Base-by-base conservation (phyloP, 2,113 vertebrate genomes). In the Psammodynastes pulverulentus region DNA sequence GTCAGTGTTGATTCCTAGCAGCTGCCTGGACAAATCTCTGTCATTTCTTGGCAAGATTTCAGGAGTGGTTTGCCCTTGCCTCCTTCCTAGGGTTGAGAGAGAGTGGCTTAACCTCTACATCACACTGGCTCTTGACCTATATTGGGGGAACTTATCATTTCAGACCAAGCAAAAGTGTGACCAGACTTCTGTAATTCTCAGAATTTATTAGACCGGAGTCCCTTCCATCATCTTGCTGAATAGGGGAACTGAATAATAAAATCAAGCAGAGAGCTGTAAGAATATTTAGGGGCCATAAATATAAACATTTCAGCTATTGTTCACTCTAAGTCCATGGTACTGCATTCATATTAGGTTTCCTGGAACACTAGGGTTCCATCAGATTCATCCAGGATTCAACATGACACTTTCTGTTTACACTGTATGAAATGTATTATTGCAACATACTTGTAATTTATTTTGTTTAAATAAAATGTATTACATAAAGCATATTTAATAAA, bases 141-240 rank as follows among this genome's bases (percentile, higher is more conserved):
- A 79, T 94, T 24, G 54, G 72, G 3, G 13, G 58, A 7, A 9
- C 9, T 45, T 91, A 93, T 56, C 90, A 29, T 85, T 91, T 26
- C 88, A 6, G 34, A 12, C 13, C 29, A n/a, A 79, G 3, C 24
- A 0, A 2, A 17, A n/a, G 53, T 23, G 23, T 49, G 13, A 0
- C 86, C 56, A 87, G 43, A 51, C 34, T 72, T 94, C 8, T 0
- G 9, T 87, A 90, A 43, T 45, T 92, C 46, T 91, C 49, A 56
- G 5, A 29, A 84, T 84, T 0, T 0, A 10, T 23, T 45, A 0
- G 0, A 0, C 6, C 9, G 19, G 45, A n/a, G 15, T 43, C 86
- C 19, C 0, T 0, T 93, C 26, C 29, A 9, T 48, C n/a, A n/a
- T 19, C 53, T 86, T 93, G n/a, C 8, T 29, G 19, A 46, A 17